phyloP scores from a whole-genome alignment of 2,888 invertebrate species.

The Boloria selene region DNA sequence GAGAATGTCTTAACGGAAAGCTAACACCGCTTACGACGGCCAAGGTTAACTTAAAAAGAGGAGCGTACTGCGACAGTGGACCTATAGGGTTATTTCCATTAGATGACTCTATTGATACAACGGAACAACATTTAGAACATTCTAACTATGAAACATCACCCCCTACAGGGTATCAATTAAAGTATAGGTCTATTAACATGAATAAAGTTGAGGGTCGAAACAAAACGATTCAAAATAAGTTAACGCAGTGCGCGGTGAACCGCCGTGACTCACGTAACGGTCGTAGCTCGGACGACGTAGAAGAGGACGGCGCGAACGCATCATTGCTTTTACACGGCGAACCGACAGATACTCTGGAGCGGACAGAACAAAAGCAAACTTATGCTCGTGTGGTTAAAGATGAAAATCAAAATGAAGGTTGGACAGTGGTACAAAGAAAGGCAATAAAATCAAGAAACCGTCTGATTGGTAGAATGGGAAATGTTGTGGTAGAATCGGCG shows the following conservation, averaged over 20 bases:
- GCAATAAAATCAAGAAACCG: slow-evolving; percentile 22
- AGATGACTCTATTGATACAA: slow-evolving; percentile 21
- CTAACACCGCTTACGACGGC: slow-evolving; percentile 14
- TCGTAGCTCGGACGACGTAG: not conserved
- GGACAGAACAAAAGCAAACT: too few relatives aligned
- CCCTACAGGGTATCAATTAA: slow-evolving; percentile 5
- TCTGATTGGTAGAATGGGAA: slow-evolving; percentile 30
- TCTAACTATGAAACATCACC: slow-evolving; percentile 6
- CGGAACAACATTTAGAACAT: slow-evolving; percentile 5
- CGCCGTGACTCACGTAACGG: not conserved
- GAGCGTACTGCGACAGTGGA: slow-evolving; percentile 29
- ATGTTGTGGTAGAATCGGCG: slow-evolving; percentile 21
- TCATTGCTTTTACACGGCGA: too few relatives aligned
- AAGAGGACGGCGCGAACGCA: not conserved
- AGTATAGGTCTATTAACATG: slow-evolving; percentile 13
- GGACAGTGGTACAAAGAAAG: slow-evolving; percentile 6
- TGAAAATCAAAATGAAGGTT: not conserved
- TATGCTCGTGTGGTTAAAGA: too few relatives aligned
- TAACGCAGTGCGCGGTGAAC: not conserved
- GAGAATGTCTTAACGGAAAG: slow-evolving; percentile 2
- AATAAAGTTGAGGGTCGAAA: slow-evolving; percentile 9
- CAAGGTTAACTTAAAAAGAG: slow-evolving; percentile 24
- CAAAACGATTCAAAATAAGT: slow-evolving; percentile 18
- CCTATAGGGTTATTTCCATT: slow-evolving; percentile 28
- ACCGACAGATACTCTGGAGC: too few relatives aligned